These are phyloP conservation scores for Anarhynchus alexandrinus DNA, from an alignment of 2,113 vertebrate genomes.

Conservation along the genomic window DNA sequence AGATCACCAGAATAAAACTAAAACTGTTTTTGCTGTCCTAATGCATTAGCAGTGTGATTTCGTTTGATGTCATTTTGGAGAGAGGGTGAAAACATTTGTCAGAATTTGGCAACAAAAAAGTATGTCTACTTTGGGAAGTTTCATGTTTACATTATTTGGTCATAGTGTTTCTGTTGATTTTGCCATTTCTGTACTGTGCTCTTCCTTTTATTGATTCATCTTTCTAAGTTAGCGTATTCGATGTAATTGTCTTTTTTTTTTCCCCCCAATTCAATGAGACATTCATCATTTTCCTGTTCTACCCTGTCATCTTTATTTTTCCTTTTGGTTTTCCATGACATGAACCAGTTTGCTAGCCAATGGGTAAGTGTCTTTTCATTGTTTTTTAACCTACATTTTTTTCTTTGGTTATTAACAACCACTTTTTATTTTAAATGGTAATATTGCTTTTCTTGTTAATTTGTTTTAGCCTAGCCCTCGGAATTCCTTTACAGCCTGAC, in stretches of 20 bases:
- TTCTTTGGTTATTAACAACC: neutral
- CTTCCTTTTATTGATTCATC: neutral
- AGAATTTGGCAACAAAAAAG: neutral
- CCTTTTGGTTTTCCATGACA: conserved; percentile 71
- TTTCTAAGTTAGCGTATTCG: conserved; percentile 28
- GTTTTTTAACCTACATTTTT: neutral
- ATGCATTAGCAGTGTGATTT: neutral
- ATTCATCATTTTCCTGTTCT: conserved; percentile 70
- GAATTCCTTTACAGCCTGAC: neutral
- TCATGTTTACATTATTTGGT: neutral
- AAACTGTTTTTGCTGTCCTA: neutral
- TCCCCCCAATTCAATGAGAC: conserved; percentile 48
- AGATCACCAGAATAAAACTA: neutral
- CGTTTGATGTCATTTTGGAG: neutral
- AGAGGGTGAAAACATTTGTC: neutral
- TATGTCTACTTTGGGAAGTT: neutral
- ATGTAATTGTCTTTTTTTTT: conserved; percentile 40
- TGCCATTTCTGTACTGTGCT: neutral
- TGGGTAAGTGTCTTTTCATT: conserved; percentile 87
- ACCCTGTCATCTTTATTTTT: conserved; percentile 62
- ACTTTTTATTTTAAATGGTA: neutral
- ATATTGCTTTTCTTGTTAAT: neutral
- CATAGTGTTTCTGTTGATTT: conserved; percentile 2
- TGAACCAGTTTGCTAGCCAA: conserved; percentile 85
- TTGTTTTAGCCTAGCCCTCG: neutral